Evolutionary conservation across 2,797 vertebrate species (phyloP).

Genomic region (Siniperca obscura): DNA sequence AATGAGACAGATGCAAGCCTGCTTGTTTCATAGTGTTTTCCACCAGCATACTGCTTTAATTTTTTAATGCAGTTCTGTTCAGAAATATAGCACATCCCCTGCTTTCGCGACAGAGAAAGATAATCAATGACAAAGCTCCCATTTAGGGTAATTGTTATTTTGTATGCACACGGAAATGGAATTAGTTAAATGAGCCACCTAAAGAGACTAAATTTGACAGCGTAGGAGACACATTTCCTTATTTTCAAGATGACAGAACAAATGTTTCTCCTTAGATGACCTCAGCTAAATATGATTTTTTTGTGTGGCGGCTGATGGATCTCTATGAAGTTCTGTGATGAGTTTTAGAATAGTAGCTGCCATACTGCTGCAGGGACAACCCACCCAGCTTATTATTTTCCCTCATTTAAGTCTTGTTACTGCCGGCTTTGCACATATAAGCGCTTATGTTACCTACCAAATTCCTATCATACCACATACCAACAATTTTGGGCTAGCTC

Average conservation of each 20-base stretch:
- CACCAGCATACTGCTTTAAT: background rate
- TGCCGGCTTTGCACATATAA: background rate
- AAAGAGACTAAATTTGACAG: conserved; percentile 1
- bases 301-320: background rate
- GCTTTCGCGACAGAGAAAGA: conserved; percentile 29
- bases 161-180: conserved; percentile 15
- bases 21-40: conserved; percentile 2
- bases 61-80: conserved; percentile 18
- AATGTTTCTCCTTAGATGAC: conserved; percentile 9
- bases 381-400: background rate
- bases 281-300: conserved; percentile 22
- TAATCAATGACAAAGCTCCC: conserved; percentile 16
- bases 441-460: background rate
- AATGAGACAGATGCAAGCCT: too few species aligned
- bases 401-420: background rate
- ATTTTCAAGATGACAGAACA: background rate
- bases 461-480: too few species aligned
- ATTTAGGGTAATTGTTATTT: conserved; percentile 33
- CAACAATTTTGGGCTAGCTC: background rate
- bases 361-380: background rate
- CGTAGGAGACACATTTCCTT: background rate
- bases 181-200: conserved; percentile 29
- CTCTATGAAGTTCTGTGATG: background rate
- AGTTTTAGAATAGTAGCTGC: background rate
- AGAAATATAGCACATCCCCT: conserved; percentile 9